A percentile compares a stretch with the other conserved stretches of the same genome.
These are phyloP conservation scores for Eurystomus glaucurus DNA, from an alignment of 2,797 vertebrate species.

Conservation along the genomic window DNA sequence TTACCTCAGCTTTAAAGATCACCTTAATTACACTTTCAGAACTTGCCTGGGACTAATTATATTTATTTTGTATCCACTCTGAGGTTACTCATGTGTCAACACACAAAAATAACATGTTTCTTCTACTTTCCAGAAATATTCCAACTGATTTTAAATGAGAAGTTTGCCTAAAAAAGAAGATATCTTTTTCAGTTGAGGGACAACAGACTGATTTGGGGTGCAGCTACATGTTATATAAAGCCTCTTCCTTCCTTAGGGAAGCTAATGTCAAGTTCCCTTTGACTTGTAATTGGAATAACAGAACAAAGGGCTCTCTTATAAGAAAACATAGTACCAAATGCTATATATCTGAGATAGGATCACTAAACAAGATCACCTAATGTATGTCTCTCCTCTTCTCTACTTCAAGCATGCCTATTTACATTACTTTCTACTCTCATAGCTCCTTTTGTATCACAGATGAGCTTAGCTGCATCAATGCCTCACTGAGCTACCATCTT, in stretches of 20 bases:
- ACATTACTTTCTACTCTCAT: background rate
- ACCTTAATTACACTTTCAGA: background rate
- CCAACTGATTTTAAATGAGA: background rate
- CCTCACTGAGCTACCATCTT: background rate
- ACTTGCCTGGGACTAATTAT: background rate
- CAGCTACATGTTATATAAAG: background rate
- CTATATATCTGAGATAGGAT: background rate
- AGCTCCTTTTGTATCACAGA: background rate
- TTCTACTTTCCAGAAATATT: background rate
- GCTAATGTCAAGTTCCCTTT: background rate
- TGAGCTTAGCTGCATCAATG: fast-evolving
- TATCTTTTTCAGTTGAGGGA: background rate
- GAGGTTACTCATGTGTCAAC: background rate
- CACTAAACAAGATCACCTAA: background rate
- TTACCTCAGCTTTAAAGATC: background rate
- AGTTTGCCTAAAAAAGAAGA: background rate
- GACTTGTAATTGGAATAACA: background rate
- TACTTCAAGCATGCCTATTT: background rate
- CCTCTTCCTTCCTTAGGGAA: background rate
- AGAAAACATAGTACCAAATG: background rate
- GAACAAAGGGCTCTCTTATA: background rate
- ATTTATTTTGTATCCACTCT: background rate
- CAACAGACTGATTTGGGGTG: background rate
- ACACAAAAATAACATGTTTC: background rate
- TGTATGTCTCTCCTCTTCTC: background rate